A percentile compares a stretch with the other conserved stretches of the same genome.
These are phyloP conservation scores for Egretta garzetta DNA, from an alignment of 2,113 vertebrate species.

Conservation along the genomic window DNA sequence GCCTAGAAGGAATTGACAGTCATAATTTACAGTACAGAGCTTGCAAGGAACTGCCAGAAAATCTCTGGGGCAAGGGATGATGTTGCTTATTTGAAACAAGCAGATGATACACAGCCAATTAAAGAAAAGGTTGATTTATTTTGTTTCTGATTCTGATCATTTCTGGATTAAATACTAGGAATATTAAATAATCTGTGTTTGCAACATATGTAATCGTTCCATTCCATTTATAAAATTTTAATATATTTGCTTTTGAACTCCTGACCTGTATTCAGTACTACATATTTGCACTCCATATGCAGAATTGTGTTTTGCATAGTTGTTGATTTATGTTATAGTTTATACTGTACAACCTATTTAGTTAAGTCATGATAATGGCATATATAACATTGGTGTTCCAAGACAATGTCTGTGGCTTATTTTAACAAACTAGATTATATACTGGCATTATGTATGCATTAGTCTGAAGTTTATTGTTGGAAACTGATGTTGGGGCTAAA, in stretches of 20 bases:
- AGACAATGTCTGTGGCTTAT: background rate
- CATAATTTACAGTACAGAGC: background rate
- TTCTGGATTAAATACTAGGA: background rate
- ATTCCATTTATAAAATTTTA: background rate
- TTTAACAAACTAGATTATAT: background rate
- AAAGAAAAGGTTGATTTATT: constrained; percentile 5
- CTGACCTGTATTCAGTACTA: background rate
- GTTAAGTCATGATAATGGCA: background rate
- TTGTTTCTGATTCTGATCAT: background rate
- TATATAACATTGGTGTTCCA: background rate
- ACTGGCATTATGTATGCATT: background rate
- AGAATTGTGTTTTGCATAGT: background rate
- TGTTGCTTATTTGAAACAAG: constrained; percentile 2
- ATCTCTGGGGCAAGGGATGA: background rate
- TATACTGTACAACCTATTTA: background rate
- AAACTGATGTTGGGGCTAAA: background rate
- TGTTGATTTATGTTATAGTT: background rate
- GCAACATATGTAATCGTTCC: background rate
- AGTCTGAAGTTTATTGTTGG: background rate
- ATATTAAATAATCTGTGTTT: constrained; percentile 4
- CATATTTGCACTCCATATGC: background rate
- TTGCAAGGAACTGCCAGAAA: constrained; percentile 28
- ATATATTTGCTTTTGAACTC: constrained; percentile 20
- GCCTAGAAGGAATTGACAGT: background rate
- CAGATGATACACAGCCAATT: background rate